Conservation (phyloP, 2,888 invertebrate genomes). For the Parnassius apollo region DNA sequence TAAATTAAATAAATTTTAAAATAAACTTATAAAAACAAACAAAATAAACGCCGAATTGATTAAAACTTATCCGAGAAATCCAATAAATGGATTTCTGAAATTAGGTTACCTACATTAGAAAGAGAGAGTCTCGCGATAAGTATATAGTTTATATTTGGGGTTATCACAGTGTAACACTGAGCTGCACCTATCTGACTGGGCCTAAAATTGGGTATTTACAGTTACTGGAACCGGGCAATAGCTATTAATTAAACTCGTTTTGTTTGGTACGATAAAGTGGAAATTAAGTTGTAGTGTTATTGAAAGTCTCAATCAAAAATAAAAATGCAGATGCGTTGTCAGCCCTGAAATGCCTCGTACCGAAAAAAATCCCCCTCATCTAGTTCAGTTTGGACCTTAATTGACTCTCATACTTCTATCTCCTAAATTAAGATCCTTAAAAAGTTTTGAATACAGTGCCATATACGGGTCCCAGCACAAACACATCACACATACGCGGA, state of each 20-base stretch:
- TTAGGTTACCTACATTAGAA: constrained; percentile 67
- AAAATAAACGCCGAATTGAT: constrained; percentile 4
- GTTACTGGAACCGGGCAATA: constrained; percentile 4
- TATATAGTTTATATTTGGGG: constrained; percentile 41
- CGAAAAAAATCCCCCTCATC: no score
- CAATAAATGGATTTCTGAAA: constrained; percentile 36
- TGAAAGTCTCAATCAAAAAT: no score
- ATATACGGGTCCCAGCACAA: no score
- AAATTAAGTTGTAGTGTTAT: no score
- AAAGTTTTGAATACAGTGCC: no score
- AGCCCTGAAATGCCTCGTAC: no score
- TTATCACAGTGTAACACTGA: constrained; percentile 56
- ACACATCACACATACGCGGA: no score
- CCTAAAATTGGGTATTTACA: constrained; percentile 28
- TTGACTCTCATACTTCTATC: no score
- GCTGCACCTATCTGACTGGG: constrained; percentile 40
- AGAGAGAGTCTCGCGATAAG: constrained; percentile 58
- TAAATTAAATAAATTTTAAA: no score
- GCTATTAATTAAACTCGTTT: constrained; percentile 5
- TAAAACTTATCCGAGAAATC: constrained; percentile 13
- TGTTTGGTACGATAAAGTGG: background rate
- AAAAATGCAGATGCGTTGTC: no score
- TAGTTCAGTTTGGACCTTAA: no score
- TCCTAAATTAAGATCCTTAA: no score
- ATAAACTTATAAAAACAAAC: background rate